Evolutionary conservation across 2,888 invertebrate species (phyloP).

Genomic region (Drepanosiphum platanoidis): DNA sequence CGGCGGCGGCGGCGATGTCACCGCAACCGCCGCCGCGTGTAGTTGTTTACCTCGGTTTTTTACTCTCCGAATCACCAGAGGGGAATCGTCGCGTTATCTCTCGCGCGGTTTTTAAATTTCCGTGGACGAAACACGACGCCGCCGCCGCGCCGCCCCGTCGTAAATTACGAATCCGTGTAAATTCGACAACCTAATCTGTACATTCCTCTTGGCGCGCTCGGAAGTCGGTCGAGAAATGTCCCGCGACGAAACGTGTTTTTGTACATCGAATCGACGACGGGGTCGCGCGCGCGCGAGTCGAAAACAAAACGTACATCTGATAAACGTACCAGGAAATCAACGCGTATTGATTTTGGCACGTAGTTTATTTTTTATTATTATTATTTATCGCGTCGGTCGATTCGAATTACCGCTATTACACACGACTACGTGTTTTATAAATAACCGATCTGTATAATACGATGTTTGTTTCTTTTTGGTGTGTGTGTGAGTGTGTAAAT

Average conservation of each 20-base stretch:
- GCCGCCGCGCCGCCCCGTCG: background rate
- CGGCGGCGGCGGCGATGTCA: too few relatives aligned
- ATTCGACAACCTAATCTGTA: background rate
- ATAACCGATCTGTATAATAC: background rate
- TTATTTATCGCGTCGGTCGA: background rate
- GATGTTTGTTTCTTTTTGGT: background rate
- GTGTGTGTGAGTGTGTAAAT: too few relatives aligned
- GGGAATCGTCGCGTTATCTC: too few relatives aligned
- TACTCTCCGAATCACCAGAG: too few relatives aligned
- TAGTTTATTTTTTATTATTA: background rate
- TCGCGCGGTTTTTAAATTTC: too few relatives aligned
- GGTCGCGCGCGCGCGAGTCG: background rate
- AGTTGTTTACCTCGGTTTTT: too few relatives aligned
- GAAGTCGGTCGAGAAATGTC: background rate
- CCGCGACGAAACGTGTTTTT: background rate
- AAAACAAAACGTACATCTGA: background rate
- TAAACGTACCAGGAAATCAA: constrained; percentile 34
- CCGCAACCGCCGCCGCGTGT: too few relatives aligned
- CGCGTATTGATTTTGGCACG: constrained; percentile 38
- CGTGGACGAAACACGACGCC: too few relatives aligned
- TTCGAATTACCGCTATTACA: constrained; percentile 17
- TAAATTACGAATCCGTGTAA: background rate
- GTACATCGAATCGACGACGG: background rate
- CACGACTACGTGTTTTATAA: constrained; percentile 18
- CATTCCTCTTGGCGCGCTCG: background rate